Base-by-base conservation (phyloP, 2,888 invertebrate species). In the Yponomeuta cagnagella region DNA sequence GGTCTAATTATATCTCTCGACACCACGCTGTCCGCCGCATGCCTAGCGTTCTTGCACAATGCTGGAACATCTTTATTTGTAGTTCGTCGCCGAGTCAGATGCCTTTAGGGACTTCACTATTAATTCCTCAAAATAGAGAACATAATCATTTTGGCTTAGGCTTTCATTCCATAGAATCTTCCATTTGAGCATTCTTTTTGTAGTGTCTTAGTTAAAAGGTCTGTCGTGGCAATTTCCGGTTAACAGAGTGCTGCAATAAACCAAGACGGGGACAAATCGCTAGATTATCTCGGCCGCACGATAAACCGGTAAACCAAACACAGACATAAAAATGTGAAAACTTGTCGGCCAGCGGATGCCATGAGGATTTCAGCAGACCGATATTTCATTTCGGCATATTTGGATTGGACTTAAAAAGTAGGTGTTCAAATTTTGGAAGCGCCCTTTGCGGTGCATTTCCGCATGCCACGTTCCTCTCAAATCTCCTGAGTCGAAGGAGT, bases 1-100 rank as follows among this genome's bases (percentile, higher is more conserved):
- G 78, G 78, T 85, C 88, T 90, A 90, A 90, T 89, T 86, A 86
- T 90, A 89, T 77, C 78, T 77, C 78, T 73, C 77, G 76, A 78
- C 77, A 77, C 82, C 12, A 52, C 30, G 48, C 31, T 30, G 68
- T 52, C 68, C 77, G 84, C 81, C 83, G 86, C 88, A 77, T 86
- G 82, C 86, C 83, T 84, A 79, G 80, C 86, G 77, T 83, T 80
- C 85, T 84, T 77, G 79, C 76, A 68, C 48, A 52, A 52, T 48
- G 68, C 68, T 68, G 31, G 31, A 52, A 23, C 37, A 58, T 52
- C 10, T 52, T 68, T 68, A 52, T 48, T 68, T 68, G 37, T 52
- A 52, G 52, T 68, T 23, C 10, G 31, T 48, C 15, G 2, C 23
- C n/a, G 31, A 48, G 15, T 9, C 15, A 37, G 15, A 67, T 43